Percentiles rank a stretch among this genome's conserved stretches.
Evolutionary conservation across 2,113 vertebrate genomes (phyloP).

Genomic region (Heloderma charlesbogerti): DNA sequence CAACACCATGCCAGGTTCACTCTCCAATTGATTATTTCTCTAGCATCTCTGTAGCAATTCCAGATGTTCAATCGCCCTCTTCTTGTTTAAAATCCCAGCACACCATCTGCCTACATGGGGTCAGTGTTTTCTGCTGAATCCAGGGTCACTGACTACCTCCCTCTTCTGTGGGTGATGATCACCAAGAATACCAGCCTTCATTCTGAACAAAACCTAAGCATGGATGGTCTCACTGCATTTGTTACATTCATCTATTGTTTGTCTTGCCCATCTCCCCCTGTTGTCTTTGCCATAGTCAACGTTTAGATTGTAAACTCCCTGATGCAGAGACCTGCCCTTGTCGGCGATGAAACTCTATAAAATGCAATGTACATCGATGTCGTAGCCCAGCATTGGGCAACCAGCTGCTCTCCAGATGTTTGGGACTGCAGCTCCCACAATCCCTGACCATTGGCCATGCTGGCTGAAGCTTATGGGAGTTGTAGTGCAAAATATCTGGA

Average conservation of each 20-base stretch:
- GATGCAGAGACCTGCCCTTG: neutral
- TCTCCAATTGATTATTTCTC: neutral
- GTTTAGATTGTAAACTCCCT: neutral
- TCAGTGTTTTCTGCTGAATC: neutral
- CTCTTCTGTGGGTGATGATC: neutral
- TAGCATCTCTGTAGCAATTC: neutral
- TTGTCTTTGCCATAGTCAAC: neutral
- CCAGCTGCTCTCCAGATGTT: too few species aligned
- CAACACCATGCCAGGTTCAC: neutral
- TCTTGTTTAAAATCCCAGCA: neutral
- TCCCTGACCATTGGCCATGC: too few species aligned
- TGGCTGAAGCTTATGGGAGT: too few species aligned
- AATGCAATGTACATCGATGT: too few species aligned
- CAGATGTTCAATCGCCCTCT: neutral
- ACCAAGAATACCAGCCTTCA: neutral
- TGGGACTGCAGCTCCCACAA: too few species aligned
- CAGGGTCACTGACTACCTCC: neutral
- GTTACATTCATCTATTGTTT: neutral
- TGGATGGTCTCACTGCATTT: neutral
- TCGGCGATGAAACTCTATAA: neutral
- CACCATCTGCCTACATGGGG: neutral
- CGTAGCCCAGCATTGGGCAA: too few species aligned
- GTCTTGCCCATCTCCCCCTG: neutral
- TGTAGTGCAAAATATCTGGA: too few species aligned
- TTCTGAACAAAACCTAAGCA: neutral